These are phyloP conservation scores for Leptonema lineaticorne DNA, from an alignment of 1,140 invertebrate genomes.

Conservation along the genomic window DNA sequence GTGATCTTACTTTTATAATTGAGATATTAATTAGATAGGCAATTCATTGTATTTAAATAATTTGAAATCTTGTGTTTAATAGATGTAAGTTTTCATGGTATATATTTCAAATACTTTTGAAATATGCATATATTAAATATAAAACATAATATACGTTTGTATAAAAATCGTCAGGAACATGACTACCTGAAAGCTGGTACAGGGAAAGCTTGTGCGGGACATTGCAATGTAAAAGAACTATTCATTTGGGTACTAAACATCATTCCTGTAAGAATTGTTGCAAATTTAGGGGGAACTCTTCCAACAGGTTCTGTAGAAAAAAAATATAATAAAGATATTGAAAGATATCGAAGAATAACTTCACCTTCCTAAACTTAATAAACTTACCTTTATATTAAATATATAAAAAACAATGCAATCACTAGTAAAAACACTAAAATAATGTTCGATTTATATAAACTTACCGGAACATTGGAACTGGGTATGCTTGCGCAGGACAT, in stretches of 20 bases:
- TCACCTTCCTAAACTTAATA: too few species aligned
- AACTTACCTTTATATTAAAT: conserved; percentile 16
- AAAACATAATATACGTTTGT: too few species aligned
- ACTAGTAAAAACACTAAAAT: conserved; percentile 22
- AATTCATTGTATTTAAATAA: too few species aligned
- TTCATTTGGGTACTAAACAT: conserved; percentile 52
- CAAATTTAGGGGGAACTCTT: conserved; percentile 62
- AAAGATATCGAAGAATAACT: too few species aligned
- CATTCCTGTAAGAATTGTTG: conserved; percentile 60
- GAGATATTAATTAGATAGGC: too few species aligned
- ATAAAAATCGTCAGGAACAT: too few species aligned
- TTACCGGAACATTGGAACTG: conserved; percentile 67
- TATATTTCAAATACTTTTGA: too few species aligned
- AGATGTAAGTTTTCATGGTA: too few species aligned
- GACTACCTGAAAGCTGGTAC: conserved; percentile 66
- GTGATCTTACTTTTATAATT: too few species aligned
- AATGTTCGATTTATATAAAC: conserved; percentile 21
- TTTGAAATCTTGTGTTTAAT: too few species aligned
- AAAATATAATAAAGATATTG: conserved; percentile 16
- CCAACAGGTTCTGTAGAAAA: conserved; percentile 59
- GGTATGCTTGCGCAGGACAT: conserved; percentile 66
- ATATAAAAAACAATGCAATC: not conserved
- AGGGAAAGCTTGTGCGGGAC: conserved; percentile 68
- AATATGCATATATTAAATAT: too few species aligned
- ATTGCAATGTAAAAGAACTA: conserved; percentile 57